Conservation (phyloP, 2,113 vertebrate species). For the Brachirus orientalis region DNA sequence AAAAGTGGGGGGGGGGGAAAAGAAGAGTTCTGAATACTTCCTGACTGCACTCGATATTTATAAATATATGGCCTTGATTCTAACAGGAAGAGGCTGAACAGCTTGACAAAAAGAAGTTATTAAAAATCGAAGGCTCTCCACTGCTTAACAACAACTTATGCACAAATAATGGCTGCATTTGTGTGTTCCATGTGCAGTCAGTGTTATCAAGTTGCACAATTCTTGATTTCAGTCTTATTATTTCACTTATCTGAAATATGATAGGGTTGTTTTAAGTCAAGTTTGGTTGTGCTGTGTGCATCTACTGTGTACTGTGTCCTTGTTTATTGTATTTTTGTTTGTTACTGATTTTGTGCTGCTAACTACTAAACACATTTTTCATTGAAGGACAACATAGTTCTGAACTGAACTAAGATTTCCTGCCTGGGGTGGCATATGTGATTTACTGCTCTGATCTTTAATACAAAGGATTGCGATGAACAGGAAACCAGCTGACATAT, state of each 20-base stretch:
- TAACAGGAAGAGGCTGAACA: too few relatives aligned
- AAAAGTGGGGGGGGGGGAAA: background rate
- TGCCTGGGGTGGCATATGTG: background rate
- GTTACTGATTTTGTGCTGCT: too few relatives aligned
- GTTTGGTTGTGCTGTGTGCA: too few relatives aligned
- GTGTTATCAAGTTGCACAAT: background rate
- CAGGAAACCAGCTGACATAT: background rate
- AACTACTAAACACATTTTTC: too few relatives aligned
- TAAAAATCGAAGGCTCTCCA: constrained; percentile 8
- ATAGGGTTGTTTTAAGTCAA: too few relatives aligned
- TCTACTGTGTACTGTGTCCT: too few relatives aligned
- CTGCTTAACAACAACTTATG: background rate
- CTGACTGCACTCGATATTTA: too few relatives aligned
- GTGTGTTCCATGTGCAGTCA: background rate
- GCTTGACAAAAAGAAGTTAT: too few relatives aligned
- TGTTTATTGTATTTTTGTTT: too few relatives aligned
- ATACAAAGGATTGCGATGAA: background rate
- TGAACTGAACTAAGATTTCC: background rate
- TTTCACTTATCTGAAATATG: too few relatives aligned
- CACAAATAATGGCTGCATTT: background rate
- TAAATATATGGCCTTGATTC: too few relatives aligned
- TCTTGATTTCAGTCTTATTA: too few relatives aligned
- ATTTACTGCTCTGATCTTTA: background rate
- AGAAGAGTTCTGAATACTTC: background rate
- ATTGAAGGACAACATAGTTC: background rate